Evolutionary conservation across 2,888 invertebrate genomes (phyloP).

Genomic region (Melitaea athalia): DNA sequence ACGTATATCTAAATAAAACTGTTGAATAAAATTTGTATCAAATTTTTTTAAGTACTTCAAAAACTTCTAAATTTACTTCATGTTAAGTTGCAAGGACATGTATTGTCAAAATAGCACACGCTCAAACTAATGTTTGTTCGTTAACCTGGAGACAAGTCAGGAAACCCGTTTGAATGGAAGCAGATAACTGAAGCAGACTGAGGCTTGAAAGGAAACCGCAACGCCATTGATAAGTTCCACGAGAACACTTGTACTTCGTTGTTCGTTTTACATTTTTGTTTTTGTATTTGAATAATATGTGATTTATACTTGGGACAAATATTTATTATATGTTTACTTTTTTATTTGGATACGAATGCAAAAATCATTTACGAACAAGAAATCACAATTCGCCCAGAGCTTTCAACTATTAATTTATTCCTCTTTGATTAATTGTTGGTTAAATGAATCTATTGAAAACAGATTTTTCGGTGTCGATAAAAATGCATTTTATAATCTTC

Average conservation of each 20-base stretch:
- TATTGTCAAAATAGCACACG: conserved; percentile 12
- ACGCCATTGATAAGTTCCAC: conserved; percentile 50
- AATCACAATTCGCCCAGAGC: too few species aligned
- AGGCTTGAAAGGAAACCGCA: conserved; percentile 63
- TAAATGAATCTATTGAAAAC: too few species aligned
- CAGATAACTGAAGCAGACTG: conserved; percentile 43
- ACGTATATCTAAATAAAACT: too few species aligned
- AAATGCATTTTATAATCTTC: too few species aligned
- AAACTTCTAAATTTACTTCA: too few species aligned
- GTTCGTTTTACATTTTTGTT: conserved; percentile 7
- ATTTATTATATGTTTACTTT: background rate
- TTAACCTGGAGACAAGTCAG: conserved; percentile 39
- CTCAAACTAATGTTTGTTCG: conserved; percentile 22
- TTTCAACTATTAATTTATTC: too few species aligned
- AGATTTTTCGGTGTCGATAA: too few species aligned
- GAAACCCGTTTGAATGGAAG: conserved; percentile 50
- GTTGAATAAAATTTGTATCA: too few species aligned
- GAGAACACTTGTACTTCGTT: conserved; percentile 22
- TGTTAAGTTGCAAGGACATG: background rate
- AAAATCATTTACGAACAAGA: too few species aligned
- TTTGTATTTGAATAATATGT: background rate
- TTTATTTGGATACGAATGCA: too few species aligned
- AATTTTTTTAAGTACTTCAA: too few species aligned
- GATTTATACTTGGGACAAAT: background rate
- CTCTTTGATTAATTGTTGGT: too few species aligned